These are phyloP conservation scores for Bujurquina vittata DNA, from an alignment of 2,113 vertebrate genomes.

Conservation along the genomic window DNA sequence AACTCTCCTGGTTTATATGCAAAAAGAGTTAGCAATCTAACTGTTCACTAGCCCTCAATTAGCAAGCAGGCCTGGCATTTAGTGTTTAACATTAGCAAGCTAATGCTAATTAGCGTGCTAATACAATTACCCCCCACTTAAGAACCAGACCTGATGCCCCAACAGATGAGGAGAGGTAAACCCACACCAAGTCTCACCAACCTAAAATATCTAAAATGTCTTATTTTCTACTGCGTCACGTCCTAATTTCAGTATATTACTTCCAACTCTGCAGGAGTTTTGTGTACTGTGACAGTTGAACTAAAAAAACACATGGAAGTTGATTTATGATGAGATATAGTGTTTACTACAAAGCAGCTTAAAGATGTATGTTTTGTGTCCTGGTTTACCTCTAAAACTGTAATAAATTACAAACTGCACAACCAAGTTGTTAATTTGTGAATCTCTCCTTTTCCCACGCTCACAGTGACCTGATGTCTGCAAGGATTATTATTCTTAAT, in stretches of 20 bases:
- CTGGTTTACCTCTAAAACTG: neutral
- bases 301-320: neutral
- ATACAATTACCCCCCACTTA: too few relatives aligned
- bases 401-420: neutral
- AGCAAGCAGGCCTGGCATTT: too few relatives aligned
- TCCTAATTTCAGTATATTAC: neutral
- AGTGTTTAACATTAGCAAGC: too few relatives aligned
- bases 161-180: too few relatives aligned
- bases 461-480: neutral
- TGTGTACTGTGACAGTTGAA: neutral
- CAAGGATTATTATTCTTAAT: neutral
- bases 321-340: neutral
- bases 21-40: too few relatives aligned
- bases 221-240: neutral
- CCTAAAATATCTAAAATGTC: neutral
- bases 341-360: neutral
- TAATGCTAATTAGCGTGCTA: too few relatives aligned
- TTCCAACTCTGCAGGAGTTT: neutral
- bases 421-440: neutral
- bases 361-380: neutral
- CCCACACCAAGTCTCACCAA: too few relatives aligned
- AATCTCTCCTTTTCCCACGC: too few relatives aligned
- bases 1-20: too few relatives aligned
- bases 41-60: too few relatives aligned
- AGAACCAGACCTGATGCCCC: too few relatives aligned